These are phyloP conservation scores for Iphiclides podalirius DNA, from an alignment of 2,888 invertebrate species.

Conservation along the genomic window DNA sequence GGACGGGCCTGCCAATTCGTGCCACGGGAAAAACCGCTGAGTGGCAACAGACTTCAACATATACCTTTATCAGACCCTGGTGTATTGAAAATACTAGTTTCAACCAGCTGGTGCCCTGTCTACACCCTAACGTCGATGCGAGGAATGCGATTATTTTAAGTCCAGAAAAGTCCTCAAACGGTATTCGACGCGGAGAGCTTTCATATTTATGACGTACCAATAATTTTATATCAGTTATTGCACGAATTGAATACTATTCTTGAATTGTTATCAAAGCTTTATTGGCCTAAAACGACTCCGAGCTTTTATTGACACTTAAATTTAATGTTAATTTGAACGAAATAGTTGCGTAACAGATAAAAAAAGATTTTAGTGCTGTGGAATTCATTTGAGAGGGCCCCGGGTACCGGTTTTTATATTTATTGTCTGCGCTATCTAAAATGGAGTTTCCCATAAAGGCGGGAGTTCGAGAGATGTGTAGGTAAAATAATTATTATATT, in stretches of 20 bases:
- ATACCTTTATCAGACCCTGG: too few species aligned
- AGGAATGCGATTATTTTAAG: too few species aligned
- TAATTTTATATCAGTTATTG: slow-evolving; percentile 12
- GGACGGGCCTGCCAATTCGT: too few species aligned
- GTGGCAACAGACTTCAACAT: too few species aligned
- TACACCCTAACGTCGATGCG: too few species aligned
- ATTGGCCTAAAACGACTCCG: slow-evolving; percentile 17
- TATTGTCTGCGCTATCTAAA: slow-evolving; percentile 22
- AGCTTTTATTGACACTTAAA: slow-evolving; percentile 24
- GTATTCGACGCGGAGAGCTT: not conserved
- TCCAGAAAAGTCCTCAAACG: too few species aligned
- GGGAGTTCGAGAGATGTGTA: slow-evolving; percentile 5
- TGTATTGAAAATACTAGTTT: too few species aligned
- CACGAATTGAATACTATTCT: slow-evolving; percentile 10
- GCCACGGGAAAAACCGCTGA: too few species aligned
- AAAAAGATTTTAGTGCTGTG: slow-evolving; percentile 20
- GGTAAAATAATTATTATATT: slow-evolving; percentile 19
- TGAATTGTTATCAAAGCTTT: slow-evolving; percentile 20
- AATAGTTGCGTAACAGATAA: slow-evolving; percentile 24
- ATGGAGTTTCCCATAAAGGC: slow-evolving; percentile 18
- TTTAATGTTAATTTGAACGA: slow-evolving; percentile 25
- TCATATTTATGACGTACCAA: slow-evolving; percentile 3
- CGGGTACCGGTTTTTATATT: slow-evolving; percentile 19
- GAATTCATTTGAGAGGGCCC: slow-evolving; percentile 20
- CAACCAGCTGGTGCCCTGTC: too few species aligned